These are phyloP conservation scores for Rhamphomyia laevipes DNA, from an alignment of 2,888 invertebrate species.

Conservation along the genomic window DNA sequence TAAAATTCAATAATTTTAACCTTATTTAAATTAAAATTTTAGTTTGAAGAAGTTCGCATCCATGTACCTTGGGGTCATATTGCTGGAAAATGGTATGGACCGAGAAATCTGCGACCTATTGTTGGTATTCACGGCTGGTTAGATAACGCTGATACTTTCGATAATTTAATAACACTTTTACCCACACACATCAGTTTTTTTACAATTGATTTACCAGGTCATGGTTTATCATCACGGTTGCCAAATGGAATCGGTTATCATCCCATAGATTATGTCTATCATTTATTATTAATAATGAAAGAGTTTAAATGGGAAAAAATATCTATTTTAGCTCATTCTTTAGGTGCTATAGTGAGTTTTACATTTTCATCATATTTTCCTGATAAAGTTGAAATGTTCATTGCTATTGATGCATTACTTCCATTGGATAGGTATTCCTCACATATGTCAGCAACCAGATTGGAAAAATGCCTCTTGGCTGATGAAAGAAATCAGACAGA, in stretches of 20 bases:
- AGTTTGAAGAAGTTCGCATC: slow-evolving; percentile 52
- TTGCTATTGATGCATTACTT: slow-evolving; percentile 22
- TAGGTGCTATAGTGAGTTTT: slow-evolving; percentile 51
- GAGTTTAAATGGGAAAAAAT: slow-evolving; percentile 59
- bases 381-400: slow-evolving; percentile 34
- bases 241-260: slow-evolving; percentile 46
- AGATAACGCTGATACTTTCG: slow-evolving; percentile 69
- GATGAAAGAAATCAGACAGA: slow-evolving; percentile 34
- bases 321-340: slow-evolving; percentile 56
- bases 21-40: slow-evolving; percentile 3
- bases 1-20: no score
- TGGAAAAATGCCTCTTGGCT: slow-evolving; percentile 40
- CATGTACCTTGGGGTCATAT: slow-evolving; percentile 58
- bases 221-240: slow-evolving; percentile 56
- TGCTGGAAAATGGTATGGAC: slow-evolving; percentile 60
- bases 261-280: slow-evolving; percentile 34
- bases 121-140: slow-evolving; percentile 67
- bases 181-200: slow-evolving; percentile 41
- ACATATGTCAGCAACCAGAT: slow-evolving; percentile 28
- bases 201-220: slow-evolving; percentile 58
- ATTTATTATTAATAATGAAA: slow-evolving; percentile 46
- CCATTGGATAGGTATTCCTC: background rate
- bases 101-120: slow-evolving; percentile 47
- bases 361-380: slow-evolving; percentile 49
- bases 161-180: slow-evolving; percentile 51